Percentiles rank a stretch among this genome's conserved stretches.
These are phyloP conservation scores for Enteromius treurensis DNA, from an alignment of 2,797 vertebrate species.

Conservation along the genomic window DNA sequence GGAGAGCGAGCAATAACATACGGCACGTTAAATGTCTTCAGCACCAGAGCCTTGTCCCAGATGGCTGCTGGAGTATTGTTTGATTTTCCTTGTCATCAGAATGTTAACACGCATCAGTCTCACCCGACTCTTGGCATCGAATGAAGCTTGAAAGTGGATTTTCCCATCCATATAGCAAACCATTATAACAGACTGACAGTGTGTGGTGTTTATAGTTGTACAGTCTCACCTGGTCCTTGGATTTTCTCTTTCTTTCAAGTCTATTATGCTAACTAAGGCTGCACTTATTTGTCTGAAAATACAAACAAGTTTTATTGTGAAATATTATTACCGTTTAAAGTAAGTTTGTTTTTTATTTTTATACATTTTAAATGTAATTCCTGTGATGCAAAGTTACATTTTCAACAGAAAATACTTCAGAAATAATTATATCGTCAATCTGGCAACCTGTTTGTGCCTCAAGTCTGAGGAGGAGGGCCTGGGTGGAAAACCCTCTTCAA, in stretches of 20 bases:
- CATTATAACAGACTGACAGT: conserved; percentile 48
- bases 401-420: not conserved
- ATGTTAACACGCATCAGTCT: conserved; percentile 54
- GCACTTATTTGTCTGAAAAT: not conserved
- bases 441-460: no score
- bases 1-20: conserved; percentile 36
- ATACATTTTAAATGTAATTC: not conserved
- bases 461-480: no score
- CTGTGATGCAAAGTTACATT: not conserved
- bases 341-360: not conserved
- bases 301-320: not conserved
- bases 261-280: not conserved
- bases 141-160: conserved; percentile 47
- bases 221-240: conserved; percentile 27
- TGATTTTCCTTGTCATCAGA: conserved; percentile 52
- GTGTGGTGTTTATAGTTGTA: conserved; percentile 28
- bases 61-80: conserved; percentile 55
- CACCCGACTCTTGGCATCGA: conserved; percentile 50
- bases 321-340: not conserved
- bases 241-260: not conserved
- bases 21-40: conserved; percentile 50
- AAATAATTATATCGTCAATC: not conserved
- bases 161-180: conserved; percentile 41
- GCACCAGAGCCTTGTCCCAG: conserved; percentile 50
- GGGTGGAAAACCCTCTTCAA: no score